phyloP scores from a whole-genome alignment of 1,140 invertebrate species.

The Magallana angulata region DNA sequence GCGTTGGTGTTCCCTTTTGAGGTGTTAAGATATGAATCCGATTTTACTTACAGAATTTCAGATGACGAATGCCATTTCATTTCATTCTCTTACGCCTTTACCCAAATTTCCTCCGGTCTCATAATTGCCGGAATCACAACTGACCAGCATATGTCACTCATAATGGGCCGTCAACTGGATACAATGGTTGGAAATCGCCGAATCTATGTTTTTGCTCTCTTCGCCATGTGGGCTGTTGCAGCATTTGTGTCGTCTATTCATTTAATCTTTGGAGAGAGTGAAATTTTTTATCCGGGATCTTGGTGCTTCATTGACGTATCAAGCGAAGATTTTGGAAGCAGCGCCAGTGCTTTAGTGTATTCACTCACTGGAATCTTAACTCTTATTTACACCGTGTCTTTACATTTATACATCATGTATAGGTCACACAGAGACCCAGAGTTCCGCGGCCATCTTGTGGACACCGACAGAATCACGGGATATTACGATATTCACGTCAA shows the following conservation, averaged over 20 bases:
- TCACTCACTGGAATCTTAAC: background rate
- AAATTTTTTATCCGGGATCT: background rate
- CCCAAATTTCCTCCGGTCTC: background rate
- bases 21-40: background rate
- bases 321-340: background rate
- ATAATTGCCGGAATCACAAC: background rate
- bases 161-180: background rate
- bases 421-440: background rate
- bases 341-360: background rate
- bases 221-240: background rate
- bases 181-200: background rate
- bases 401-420: background rate
- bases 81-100: background rate
- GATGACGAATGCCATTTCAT: background rate
- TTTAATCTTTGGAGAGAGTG: background rate
- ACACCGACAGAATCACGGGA: background rate
- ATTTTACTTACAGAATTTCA: background rate
- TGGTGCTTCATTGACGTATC: background rate
- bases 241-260: background rate
- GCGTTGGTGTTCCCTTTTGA: background rate
- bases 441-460: background rate
- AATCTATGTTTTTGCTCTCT: background rate
- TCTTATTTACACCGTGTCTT: background rate
- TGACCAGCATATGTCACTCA: background rate
- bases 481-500: conserved; percentile 15